Conservation (phyloP, 2,113 vertebrate species). For the Coturnix japonica region DNA sequence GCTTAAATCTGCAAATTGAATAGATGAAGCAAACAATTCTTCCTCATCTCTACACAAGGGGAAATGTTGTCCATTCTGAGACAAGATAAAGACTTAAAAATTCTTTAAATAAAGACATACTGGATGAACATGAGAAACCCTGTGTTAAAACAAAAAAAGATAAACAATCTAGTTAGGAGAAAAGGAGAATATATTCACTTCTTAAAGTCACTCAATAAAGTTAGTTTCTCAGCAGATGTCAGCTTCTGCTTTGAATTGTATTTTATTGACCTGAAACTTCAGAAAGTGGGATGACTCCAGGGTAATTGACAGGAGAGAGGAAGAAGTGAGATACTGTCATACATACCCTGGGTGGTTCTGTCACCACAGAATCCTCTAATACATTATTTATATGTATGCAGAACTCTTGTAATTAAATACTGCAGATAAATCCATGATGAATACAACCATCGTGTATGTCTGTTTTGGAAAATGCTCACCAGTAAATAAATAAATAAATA, state of each 20-base stretch:
- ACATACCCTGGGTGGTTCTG: conserved; percentile 29
- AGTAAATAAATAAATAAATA: not conserved
- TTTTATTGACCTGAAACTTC: conserved; percentile 73
- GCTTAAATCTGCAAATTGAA: not conserved
- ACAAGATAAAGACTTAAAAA: not conserved
- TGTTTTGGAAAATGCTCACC: conserved; percentile 14
- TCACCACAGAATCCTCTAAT: conserved; percentile 27
- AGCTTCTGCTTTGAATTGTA: conserved; percentile 67
- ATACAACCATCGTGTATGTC: not conserved
- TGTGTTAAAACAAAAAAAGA: not conserved
- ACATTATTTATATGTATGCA: conserved; percentile 55
- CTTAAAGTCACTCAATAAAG: conserved; percentile 23
- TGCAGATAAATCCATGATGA: conserved; percentile 22
- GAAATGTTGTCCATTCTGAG: not conserved
- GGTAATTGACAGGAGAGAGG: conserved; percentile 63
- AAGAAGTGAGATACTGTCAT: conserved; percentile 45
- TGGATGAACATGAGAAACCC: not conserved
- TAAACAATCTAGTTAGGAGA: not conserved
- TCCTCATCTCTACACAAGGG: not conserved
- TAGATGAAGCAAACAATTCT: not conserved
- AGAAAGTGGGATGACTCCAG: conserved; percentile 59
- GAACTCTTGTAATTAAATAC: conserved; percentile 30
- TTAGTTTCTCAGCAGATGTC: conserved; percentile 45
- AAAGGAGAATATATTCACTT: conserved; percentile 37
- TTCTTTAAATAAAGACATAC: conserved; percentile 14